Evolutionary conservation across 2,113 vertebrate species (phyloP), one percentile per base, ranked within the genome.

Genomic region (Miniopterus natalensis): DNA sequence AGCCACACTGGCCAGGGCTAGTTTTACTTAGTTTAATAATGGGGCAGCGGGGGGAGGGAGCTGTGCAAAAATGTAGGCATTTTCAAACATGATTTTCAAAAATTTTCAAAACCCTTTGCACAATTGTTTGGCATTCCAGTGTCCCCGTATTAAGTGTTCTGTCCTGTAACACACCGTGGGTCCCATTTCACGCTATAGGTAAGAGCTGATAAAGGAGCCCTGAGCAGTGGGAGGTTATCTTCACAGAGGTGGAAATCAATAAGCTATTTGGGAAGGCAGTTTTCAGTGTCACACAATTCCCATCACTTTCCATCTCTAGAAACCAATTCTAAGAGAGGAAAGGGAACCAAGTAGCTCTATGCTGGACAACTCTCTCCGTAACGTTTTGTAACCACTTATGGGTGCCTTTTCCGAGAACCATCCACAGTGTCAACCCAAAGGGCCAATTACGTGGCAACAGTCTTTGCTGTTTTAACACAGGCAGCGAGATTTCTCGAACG

Each of bases 261-360:
- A 27, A 55, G 49, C 42, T 10, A 61, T 49, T 18, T 5, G n/a
- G 36, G 27, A 81, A 73, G 8, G 31, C 29, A 40, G 10, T 29
- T 42, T 84, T 83, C 70, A 61, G 36, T 25, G 45, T 45, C 53
- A 45, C 47, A n/a, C 42, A 55, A 57, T 66, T 68, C 71, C 55
- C 51, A 9, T n/a, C 11, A 11, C 1, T 21, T 51, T 49, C 5
- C 47, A 51, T 92, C 68, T 65, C 36, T 31, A 78, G 74, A 80
- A 95, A 92, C 53, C 49, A 79, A 75, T 65, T 63, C 45, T 45
- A 95, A 77, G 23, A 25, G 71, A 92, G n/a, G 77, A 78, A 85
- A 57, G 55, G 63, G 25, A 1, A 81, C 25, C 36, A 79, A 51
- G 15, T 55, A 20, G 63, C 0, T 0, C 36, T 20, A 36, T 8